Evolutionary conservation across 2,888 invertebrate genomes (phyloP).

Genomic region (Zaprionus lineosus): DNA sequence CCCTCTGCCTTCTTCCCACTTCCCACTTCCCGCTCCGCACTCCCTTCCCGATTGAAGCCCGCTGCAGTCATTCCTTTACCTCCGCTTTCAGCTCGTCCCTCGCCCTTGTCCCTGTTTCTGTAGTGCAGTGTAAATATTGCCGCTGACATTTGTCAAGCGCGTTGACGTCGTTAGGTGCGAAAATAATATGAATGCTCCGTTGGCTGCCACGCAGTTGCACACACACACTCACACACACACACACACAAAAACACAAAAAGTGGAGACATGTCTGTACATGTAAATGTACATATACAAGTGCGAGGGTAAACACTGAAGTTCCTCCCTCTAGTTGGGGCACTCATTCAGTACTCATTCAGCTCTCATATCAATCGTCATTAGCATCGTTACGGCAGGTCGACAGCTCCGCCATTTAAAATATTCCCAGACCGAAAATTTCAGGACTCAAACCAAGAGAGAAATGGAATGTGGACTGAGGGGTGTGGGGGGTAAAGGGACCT

Average conservation of each 20-base stretch:
- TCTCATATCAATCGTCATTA: too few relatives aligned
- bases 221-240: too few relatives aligned
- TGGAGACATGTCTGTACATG: conserved; percentile 4
- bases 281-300: conserved; percentile 3
- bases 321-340: too few relatives aligned
- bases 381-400: too few relatives aligned
- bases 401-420: too few relatives aligned
- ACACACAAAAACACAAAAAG: conserved; percentile 25
- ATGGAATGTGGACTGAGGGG: too few relatives aligned
- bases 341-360: too few relatives aligned
- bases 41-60: not conserved
- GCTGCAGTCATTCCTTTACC: conserved; percentile 4
- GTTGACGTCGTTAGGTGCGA: conserved; percentile 56
- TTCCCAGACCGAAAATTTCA: too few relatives aligned
- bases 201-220: conserved; percentile 47
- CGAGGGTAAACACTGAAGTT: conserved; percentile 38
- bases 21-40: not conserved
- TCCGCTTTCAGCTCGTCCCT: not conserved
- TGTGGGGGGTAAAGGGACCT: too few relatives aligned
- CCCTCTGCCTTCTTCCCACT: not conserved
- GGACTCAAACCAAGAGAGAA: too few relatives aligned
- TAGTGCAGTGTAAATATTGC: conserved; percentile 67
- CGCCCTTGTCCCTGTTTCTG: conserved; percentile 42
- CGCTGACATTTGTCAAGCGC: conserved; percentile 55
- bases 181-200: conserved; percentile 68